A percentile compares a stretch with the other conserved stretches of the same genome.
Conservation (phyloP, 2,888 invertebrate species). For the Monopis laevigella region DNA sequence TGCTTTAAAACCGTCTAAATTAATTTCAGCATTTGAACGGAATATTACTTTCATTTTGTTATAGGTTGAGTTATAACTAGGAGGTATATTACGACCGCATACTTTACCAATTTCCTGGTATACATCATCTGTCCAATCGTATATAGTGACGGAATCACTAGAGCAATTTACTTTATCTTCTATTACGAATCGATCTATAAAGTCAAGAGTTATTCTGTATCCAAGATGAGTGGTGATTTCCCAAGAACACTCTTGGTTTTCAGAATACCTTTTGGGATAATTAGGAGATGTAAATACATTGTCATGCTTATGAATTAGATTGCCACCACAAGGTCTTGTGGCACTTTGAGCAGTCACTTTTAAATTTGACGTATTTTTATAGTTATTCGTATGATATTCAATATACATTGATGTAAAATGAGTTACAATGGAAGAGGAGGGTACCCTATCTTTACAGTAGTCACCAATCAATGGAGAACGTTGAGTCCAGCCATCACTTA, state of each 20-base stretch:
- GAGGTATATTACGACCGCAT: conserved; percentile 75
- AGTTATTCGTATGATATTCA: conserved; percentile 72
- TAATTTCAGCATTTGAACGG: conserved; percentile 71
- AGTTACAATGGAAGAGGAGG: conserved; percentile 46
- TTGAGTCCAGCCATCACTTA: conserved; percentile 50
- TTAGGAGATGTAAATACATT: conserved; percentile 65
- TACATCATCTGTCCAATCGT: conserved; percentile 60
- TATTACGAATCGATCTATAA: conserved; percentile 77
- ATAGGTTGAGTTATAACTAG: conserved; percentile 67
- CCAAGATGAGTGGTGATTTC: conserved; percentile 72
- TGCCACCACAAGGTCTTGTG: conserved; percentile 76
- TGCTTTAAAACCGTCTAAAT: conserved; percentile 79
- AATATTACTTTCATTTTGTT: conserved; percentile 76
- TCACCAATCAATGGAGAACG: conserved; percentile 34
- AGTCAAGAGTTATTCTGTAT: conserved; percentile 73
- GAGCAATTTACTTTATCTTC: conserved; percentile 75
- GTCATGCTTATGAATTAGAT: conserved; percentile 43
- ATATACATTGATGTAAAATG: conserved; percentile 68
- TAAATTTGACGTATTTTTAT: conserved; percentile 29
- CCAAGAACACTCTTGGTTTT: conserved; percentile 84
- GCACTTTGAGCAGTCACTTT: conserved; percentile 30
- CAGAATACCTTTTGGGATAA: conserved; percentile 73
- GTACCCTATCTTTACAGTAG: conserved; percentile 68
- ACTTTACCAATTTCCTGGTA: conserved; percentile 66
- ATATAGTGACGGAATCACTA: conserved; percentile 78